phyloP scores from a whole-genome alignment of 2,888 invertebrate genomes.

The Cetonia aurata region DNA sequence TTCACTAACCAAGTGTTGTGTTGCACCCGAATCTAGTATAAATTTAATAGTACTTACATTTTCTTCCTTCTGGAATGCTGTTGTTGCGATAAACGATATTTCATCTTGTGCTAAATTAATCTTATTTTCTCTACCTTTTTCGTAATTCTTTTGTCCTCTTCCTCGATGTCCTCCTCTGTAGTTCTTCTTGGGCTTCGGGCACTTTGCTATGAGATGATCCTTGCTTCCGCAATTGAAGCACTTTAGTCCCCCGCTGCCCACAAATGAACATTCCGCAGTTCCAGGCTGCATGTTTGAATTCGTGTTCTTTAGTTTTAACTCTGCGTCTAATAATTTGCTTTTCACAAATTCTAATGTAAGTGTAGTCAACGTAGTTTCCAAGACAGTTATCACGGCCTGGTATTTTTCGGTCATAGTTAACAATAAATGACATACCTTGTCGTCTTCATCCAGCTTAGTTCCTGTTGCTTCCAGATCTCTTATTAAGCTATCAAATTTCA shows the following conservation, averaged over 20 bases:
- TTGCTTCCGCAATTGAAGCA: constrained; percentile 18
- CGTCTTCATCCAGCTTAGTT: constrained; percentile 51
- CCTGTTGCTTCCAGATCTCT: constrained; percentile 51
- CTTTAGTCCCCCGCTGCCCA: not conserved
- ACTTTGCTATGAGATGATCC: constrained; percentile 8
- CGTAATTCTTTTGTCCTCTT: not conserved
- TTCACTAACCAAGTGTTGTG: constrained; percentile 11
- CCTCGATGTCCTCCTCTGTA: not conserved
- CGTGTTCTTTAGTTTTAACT: constrained; percentile 8
- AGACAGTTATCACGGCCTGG: constrained; percentile 52
- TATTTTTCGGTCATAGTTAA: constrained; percentile 49
- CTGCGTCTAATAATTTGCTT: constrained; percentile 6
- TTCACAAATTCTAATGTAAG: constrained; percentile 7
- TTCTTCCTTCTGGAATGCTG: constrained; percentile 12
- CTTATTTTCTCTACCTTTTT: constrained; percentile 1
- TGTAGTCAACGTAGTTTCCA: constrained; percentile 50
- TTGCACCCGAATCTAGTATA: constrained; percentile 11
- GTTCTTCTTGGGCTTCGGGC: constrained; percentile 2
- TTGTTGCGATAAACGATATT: constrained; percentile 4
- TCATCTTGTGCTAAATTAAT: not conserved
- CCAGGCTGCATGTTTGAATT: not conserved
- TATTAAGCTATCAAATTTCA: constrained; percentile 52
- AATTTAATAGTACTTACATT: not conserved
- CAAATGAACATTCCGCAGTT: constrained; percentile 14
- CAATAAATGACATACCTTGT: constrained; percentile 53